Evolutionary conservation across 2,888 invertebrate genomes (phyloP), one percentile per base, ranked within the genome.

Genomic region (Hydrotaea diabolus): DNA sequence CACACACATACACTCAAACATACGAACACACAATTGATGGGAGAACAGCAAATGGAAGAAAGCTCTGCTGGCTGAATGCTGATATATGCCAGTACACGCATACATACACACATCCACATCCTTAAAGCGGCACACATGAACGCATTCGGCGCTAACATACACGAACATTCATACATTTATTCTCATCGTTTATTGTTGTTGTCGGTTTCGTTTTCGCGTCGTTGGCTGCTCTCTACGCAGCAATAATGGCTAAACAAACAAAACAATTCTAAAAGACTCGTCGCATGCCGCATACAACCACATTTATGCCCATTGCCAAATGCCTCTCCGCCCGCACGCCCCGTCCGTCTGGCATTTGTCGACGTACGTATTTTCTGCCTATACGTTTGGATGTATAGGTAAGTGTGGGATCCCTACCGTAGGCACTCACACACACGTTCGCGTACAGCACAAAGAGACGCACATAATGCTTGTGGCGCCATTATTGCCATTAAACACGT

Each of bases 351-450:
- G 31, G 7, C 31, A 31, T 31, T 31, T 7, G 2, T 2, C 31
- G 31, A 31, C 2, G 31, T 31, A 31, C 31, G 31, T 31, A 31
- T 7, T 31, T 31, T 31, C 2, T 31, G 31, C 2, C 2, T 43
- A 43, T 9, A 9, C 43, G 43, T 11, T 7, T 11, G 43, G 2
- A 43, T 15, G 31, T 43, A n/a, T n/a, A n/a, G n/a, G 43, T 15
- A 7, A 2, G 43, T 43, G 17, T 57, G 5, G 53, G 4, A 53
- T n/a, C 17, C 19, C 88, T 88, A 87, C 87, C 86, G 85, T 81
- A 84, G 86, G 31, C 88, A 88, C 87, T 88, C 86, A 86, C 85
- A 83, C 87, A 46, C n/a, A 88, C 87, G 85, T 87, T 85, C 86
- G 87, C 86, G 43, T n/a, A 53, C 13, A 57, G 9, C 9, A 39